Conservation (phyloP, 2,888 invertebrate genomes). For the Caenorhabditis uteleia region DNA sequence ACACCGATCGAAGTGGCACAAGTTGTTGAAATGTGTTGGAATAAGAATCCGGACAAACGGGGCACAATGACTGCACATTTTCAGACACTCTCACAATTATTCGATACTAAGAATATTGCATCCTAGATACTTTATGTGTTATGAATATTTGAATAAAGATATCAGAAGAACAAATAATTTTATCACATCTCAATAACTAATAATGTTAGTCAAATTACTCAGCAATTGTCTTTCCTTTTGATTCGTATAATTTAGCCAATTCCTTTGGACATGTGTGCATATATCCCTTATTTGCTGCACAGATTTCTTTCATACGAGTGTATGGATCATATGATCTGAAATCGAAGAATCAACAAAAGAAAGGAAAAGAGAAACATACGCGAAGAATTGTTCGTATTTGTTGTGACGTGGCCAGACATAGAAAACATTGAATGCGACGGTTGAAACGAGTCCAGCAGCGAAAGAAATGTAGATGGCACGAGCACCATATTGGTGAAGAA, state of each 20-base stretch:
- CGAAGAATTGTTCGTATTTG: slow-evolving; percentile 58
- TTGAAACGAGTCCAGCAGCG: slow-evolving; percentile 43
- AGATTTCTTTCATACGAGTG: slow-evolving; percentile 65
- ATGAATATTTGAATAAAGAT: too few species aligned
- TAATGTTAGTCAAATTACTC: slow-evolving; percentile 40
- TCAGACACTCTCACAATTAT: neutral
- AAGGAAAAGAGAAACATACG: slow-evolving; percentile 42
- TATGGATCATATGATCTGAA: slow-evolving; percentile 67
- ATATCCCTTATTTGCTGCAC: slow-evolving; percentile 62
- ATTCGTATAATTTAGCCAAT: slow-evolving; percentile 62
- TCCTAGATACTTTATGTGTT: neutral
- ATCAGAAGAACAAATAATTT: neutral
- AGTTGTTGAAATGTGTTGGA: slow-evolving; percentile 55
- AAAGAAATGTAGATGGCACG: slow-evolving; percentile 48
- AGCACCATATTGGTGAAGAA: slow-evolving; percentile 57
- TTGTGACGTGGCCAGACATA: slow-evolving; percentile 62
- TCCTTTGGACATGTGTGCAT: slow-evolving; percentile 66
- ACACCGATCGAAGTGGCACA: slow-evolving; percentile 41
- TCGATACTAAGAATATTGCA: neutral
- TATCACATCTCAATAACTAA: slow-evolving; percentile 2
- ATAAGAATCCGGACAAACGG: slow-evolving; percentile 56
- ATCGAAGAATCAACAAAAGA: too few species aligned
- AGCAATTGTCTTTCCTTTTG: slow-evolving; percentile 62
- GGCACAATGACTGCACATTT: slow-evolving; percentile 43
- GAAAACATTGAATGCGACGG: slow-evolving; percentile 52